Evolutionary conservation across 2,797 vertebrate species (phyloP), one percentile per base, ranked within the genome.

Genomic region (Echiichthys vipera): DNA sequence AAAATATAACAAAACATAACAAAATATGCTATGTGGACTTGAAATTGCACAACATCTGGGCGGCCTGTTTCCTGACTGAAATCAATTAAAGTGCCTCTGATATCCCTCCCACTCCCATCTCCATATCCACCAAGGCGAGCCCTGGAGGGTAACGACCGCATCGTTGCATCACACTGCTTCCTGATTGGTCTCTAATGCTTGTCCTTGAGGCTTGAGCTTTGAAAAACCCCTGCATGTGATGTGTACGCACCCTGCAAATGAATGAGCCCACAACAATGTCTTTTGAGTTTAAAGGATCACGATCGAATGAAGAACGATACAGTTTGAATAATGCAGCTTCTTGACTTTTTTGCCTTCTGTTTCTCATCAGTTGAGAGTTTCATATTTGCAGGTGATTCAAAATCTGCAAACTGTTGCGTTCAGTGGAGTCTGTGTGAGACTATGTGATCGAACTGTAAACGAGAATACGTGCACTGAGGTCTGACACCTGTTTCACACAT

Each of bases 41-140:
- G 11, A 59, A 75, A 64, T 6, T 20, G 46, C 49, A 46, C 11
- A 47, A 63, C 49, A 76, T 39, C 50, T 68, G 55, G 42, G 72
- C 53, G 56, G 70, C 66, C 32, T 51, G 55, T 53, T 18, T 42
- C 27, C 62, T 11, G 18, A 58, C 22, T 65, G 29, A 84, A 77
- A 88, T 81, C 84, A 85, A 86, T 88, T 85, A 83, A 79, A 87
- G 71, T 34, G 70, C 40, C 40, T 65, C 53, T 76, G 68, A 85
- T 80, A 75, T 85, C 62, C 77, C 76, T 87, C 76, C 75, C 53
- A 74, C 70, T 67, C 76, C 84, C 55, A 83, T 70, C 79, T 88
- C 74, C 86, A 83, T 85, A 83, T 82, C 50, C 65, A 81, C 87
- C 82, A 61, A 56, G 67, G 61, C 30, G 6, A 85, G 70, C 71